Conservation (phyloP, 2,888 invertebrate species). For the Craniophora ligustri region DNA sequence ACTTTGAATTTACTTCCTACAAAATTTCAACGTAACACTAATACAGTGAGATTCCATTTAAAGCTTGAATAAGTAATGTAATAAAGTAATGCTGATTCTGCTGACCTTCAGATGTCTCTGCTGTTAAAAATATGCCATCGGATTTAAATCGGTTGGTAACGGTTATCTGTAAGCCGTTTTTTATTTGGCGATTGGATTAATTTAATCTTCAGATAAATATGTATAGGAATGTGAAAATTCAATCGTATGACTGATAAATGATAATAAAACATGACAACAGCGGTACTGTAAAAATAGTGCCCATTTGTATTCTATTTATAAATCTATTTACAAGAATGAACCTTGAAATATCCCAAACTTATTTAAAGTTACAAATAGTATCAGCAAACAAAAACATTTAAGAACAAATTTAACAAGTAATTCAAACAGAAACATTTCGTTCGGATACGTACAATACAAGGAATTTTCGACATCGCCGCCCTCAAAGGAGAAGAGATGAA, state of each 20-base stretch:
- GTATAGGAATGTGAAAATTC: neutral
- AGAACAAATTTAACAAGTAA: constrained; percentile 47
- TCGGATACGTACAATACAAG: constrained; percentile 61
- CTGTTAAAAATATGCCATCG: no score
- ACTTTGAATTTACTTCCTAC: neutral
- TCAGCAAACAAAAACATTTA: constrained; percentile 27
- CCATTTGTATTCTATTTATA: no score
- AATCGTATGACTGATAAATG: neutral
- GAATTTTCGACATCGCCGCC: constrained; percentile 61
- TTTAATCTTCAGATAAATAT: no score
- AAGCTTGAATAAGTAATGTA: neutral
- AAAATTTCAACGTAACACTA: neutral
- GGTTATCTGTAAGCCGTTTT: no score
- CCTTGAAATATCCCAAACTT: neutral
- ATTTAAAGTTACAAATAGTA: constrained; percentile 4
- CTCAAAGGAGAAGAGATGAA: constrained; percentile 77
- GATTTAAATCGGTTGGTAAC: no score
- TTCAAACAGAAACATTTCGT: constrained; percentile 60
- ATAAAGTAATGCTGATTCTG: neutral
- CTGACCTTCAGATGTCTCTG: no score
- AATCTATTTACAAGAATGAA: neutral
- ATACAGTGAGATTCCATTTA: neutral
- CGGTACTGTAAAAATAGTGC: neutral
- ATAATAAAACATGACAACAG: neutral
- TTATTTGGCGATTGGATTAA: no score